Evolutionary conservation across 2,797 vertebrate species (phyloP).

Genomic region (Pantherophis vulpinus): DNA sequence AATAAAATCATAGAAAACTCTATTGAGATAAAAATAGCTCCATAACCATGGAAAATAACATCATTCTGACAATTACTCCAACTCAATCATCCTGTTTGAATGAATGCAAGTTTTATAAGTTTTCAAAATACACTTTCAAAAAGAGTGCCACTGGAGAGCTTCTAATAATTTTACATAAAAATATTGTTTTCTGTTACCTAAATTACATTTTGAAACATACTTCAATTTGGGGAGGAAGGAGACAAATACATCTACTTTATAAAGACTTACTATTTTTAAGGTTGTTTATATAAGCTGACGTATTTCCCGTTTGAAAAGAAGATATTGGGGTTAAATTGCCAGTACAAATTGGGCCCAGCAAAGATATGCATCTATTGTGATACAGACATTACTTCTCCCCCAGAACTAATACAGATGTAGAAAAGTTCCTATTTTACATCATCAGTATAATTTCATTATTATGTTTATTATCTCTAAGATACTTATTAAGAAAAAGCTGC

Average conservation of each 20-base stretch:
- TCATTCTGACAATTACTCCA: slow-evolving; percentile 55
- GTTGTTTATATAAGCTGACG: not conserved
- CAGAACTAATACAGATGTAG: not conserved
- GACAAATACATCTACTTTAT: not conserved
- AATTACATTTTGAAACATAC: not conserved
- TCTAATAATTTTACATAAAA: not conserved
- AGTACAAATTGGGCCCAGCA: not conserved
- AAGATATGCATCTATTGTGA: not conserved
- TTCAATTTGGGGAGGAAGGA: not conserved
- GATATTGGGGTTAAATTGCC: not conserved
- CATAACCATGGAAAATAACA: slow-evolving; percentile 62
- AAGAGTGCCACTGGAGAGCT: not conserved
- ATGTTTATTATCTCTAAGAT: not conserved
- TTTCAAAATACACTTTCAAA: slow-evolving; percentile 3
- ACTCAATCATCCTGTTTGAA: slow-evolving; percentile 21
- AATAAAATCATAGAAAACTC: slow-evolving; percentile 42
- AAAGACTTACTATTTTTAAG: not conserved
- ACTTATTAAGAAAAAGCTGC: not conserved
- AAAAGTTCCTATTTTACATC: not conserved
- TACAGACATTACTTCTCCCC: not conserved
- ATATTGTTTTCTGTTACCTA: not conserved
- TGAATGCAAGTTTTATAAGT: not conserved
- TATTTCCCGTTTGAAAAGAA: not conserved
- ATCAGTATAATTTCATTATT: not conserved
- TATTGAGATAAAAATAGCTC: slow-evolving; percentile 52